Percentiles rank a stretch among this genome's conserved stretches.
phyloP scores from a whole-genome alignment of 2,888 invertebrate genomes.

The Perdita meconis region DNA sequence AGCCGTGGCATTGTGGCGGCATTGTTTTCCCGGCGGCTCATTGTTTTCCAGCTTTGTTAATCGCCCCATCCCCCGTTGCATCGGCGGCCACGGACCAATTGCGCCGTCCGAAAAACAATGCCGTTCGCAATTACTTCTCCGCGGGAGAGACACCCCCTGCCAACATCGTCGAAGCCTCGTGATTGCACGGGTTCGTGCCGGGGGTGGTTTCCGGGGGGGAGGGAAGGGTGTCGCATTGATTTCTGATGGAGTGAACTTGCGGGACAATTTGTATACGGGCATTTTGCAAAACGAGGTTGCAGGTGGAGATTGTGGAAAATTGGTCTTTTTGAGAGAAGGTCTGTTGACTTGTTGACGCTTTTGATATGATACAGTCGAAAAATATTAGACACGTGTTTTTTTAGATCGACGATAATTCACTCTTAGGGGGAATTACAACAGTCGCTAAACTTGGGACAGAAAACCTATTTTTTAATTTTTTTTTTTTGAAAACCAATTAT shows the following conservation, averaged over 20 bases:
- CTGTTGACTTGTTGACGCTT: no score
- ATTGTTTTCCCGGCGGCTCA: constrained; percentile 74
- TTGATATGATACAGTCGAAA: no score
- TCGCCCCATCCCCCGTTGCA: constrained; percentile 62
- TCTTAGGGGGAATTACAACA: no score
- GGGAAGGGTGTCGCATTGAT: not conserved
- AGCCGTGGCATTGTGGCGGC: constrained; percentile 73
- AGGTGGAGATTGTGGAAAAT: no score
- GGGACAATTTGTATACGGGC: no score
- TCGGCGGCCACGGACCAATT: constrained; percentile 42
- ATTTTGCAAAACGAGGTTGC: no score
- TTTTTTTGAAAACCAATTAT: no score
- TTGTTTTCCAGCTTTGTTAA: constrained; percentile 81
- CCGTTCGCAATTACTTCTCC: constrained; percentile 76
- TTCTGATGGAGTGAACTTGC: not conserved
- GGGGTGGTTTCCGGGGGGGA: not conserved
- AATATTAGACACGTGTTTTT: no score
- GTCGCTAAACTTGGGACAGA: no score
- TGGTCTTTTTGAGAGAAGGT: no score
- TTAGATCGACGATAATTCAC: no score
- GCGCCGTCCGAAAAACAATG: constrained; percentile 74
- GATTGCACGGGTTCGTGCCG: not conserved
- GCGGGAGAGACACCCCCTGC: constrained; percentile 46
- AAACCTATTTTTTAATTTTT: no score
- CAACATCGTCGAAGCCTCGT: not conserved